Conservation (phyloP, 2,888 invertebrate genomes). For the Malachius bipustulatus region DNA sequence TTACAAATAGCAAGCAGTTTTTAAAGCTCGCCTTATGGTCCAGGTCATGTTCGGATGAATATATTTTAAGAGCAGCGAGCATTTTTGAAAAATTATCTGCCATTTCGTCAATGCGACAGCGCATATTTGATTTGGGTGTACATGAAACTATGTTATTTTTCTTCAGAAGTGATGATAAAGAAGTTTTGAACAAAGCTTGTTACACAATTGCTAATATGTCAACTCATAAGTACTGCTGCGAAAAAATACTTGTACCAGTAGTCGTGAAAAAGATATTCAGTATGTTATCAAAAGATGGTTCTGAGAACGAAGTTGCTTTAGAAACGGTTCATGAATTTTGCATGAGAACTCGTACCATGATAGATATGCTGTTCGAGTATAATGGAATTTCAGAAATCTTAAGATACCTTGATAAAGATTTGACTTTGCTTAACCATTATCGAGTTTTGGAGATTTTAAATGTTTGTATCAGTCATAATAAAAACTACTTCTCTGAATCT, state of each 20-base stretch:
- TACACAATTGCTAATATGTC: slow-evolving; percentile 27
- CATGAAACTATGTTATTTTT: slow-evolving; percentile 26
- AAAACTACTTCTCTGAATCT: too few species aligned
- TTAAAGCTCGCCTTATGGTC: slow-evolving; percentile 27
- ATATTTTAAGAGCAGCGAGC: slow-evolving; percentile 18
- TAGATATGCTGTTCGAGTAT: slow-evolving; percentile 20
- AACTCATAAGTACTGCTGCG: slow-evolving; percentile 28
- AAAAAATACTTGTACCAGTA: slow-evolving; percentile 25
- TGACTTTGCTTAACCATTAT: slow-evolving; percentile 12
- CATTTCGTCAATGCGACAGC: slow-evolving; percentile 24
- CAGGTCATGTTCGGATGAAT: slow-evolving; percentile 22
- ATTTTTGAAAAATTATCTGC: slow-evolving; percentile 24
- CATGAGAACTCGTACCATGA: slow-evolving; percentile 21
- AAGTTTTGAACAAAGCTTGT: slow-evolving; percentile 24
- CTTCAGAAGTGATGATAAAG: slow-evolving; percentile 22
- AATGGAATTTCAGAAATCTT: slow-evolving; percentile 20
- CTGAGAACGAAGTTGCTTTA: slow-evolving; percentile 24
- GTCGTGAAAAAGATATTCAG: slow-evolving; percentile 22
- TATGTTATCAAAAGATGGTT: slow-evolving; percentile 22
- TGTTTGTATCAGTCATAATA: not conserved
- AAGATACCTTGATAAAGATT: slow-evolving; percentile 22
- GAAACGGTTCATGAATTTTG: slow-evolving; percentile 25
- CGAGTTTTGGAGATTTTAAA: slow-evolving; percentile 2
- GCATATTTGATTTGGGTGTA: slow-evolving; percentile 27
- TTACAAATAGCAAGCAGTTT: slow-evolving; percentile 26